Conservation (phyloP, 2,797 vertebrate genomes). For the Chloroceryle inda region DNA sequence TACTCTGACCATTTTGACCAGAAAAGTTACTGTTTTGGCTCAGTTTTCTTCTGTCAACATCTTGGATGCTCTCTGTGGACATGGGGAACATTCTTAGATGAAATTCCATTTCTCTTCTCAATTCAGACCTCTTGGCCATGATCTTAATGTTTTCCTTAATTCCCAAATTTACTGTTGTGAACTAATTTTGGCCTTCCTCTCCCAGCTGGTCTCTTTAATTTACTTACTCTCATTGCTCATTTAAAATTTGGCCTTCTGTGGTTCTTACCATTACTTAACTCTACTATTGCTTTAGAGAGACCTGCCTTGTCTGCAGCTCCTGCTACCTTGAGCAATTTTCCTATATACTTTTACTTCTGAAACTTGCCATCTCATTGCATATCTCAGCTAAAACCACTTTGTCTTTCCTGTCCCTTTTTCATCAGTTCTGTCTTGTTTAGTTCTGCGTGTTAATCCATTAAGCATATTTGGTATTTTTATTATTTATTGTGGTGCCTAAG, state of each 20-base stretch:
- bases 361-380: background rate
- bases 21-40: slow-evolving; percentile 5
- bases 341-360: background rate
- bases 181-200: slow-evolving; percentile 24
- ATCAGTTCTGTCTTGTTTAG: background rate
- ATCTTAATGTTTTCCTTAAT: slow-evolving; percentile 6
- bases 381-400: background rate
- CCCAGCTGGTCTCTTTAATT: slow-evolving; percentile 20
- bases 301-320: slow-evolving; percentile 66
- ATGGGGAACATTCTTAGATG: background rate
- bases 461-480: slow-evolving; percentile 19
- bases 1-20: background rate
- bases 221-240: background rate
- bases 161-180: slow-evolving; percentile 8
- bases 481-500: slow-evolving; percentile 30
- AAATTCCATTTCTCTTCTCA: slow-evolving; percentile 43
- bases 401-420: background rate
- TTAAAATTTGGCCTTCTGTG: slow-evolving; percentile 25
- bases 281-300: slow-evolving; percentile 27
- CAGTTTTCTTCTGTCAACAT: background rate
- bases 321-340: slow-evolving; percentile 1
- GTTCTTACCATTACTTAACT: background rate
- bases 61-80: slow-evolving; percentile 20
- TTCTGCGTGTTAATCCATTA: slow-evolving; percentile 28
- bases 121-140: slow-evolving; percentile 37